Evolutionary conservation across 2,888 invertebrate species (phyloP), one percentile per base, ranked within the genome.

Genomic region (Poecilus cupreus): DNA sequence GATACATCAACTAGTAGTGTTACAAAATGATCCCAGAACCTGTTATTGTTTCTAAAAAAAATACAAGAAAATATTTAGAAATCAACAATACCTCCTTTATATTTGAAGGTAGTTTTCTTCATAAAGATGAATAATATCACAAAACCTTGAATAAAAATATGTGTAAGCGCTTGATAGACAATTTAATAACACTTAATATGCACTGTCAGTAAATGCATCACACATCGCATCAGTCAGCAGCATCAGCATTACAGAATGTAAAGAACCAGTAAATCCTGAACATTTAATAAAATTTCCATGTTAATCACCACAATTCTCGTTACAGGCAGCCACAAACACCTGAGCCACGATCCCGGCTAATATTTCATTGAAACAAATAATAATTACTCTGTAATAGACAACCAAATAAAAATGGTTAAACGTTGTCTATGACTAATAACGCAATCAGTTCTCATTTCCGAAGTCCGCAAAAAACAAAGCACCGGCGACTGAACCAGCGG

Each of bases 361-460:
- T 72, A 72, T 72, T 24, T 75, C 75, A 51, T 75, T 32, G 16
- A 49, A 75, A 75, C 75, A 75, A 75, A 75, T 51, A 51, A 49
- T 75, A 75, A 75, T 75, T 75, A 75, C 75, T 51, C 18, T 11
- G 51, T 75, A 75, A 75, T 75, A 75, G 51, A 51, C 32, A 75
- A 75, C 26, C 51, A 32, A 49, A 75, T 75, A 75, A 49, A 75
- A 75, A 51, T 51, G 10, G 32, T 75, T 75, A 75, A 75, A 75
- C 75, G 75, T 75, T 75, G 32, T 51, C 49, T 51, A 75, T 75
- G 75, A 75, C 75, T 75, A 75, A 75, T 75, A 75, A 75, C 75
- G 75, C 75, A 75, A 75, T 75, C 32, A 75, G 51, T 75, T 75
- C 26, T 51, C 51, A 75, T 75, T 75, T 49, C 32, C 51, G 18